Base-by-base conservation (phyloP, 2,797 vertebrate species). In the Trachops cirrhosus region DNA sequence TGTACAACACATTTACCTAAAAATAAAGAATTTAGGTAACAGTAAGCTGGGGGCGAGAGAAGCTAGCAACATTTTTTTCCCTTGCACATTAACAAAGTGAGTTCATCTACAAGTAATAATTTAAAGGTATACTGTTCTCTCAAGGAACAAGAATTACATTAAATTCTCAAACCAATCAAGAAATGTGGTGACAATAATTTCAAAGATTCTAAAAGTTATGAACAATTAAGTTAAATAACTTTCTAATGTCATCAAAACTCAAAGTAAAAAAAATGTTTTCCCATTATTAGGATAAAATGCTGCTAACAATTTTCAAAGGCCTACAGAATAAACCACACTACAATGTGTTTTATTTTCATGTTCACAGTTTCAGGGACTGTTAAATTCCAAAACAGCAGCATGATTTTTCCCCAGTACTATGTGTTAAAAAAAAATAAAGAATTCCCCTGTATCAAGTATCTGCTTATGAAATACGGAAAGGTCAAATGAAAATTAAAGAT, bases 401-500 rank as follows among this genome's bases (percentile, higher is more conserved):
- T 21, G 18, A 14, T 26, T 92, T 73, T 95, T 85, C 68, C 73
- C 8, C 73, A 22, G 80, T 5, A 86, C 39, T 86, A 24, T n/a
- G 41, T 85, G 22, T 88, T 73, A 21, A 88, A 95, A 86, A 70
- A 93, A 90, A 95, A 82, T 14, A 86, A 93, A 50, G 11, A 70
- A 59, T 71, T 64, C 32, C 21, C 71, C 62, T 41, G 6, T 87
- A 84, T 73, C 26, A 90, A 95, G 39, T 74, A 75, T 78, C 62
- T 83, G 62, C 73, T 82, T 67, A 7, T 46, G 24, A 87, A 89
- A 73, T 46, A 68, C 14, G 83, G 16, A 82, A 88, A 73, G n/a
- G 22, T 68, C 39, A 90, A 92, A 62, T 91, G 44, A 96, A 95
- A 95, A 88, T 74, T 73, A 68, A 94, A 96, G 85, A 37, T 48